phyloP scores from a whole-genome alignment of 2,888 invertebrate genomes.

The Drosophila merina region DNA sequence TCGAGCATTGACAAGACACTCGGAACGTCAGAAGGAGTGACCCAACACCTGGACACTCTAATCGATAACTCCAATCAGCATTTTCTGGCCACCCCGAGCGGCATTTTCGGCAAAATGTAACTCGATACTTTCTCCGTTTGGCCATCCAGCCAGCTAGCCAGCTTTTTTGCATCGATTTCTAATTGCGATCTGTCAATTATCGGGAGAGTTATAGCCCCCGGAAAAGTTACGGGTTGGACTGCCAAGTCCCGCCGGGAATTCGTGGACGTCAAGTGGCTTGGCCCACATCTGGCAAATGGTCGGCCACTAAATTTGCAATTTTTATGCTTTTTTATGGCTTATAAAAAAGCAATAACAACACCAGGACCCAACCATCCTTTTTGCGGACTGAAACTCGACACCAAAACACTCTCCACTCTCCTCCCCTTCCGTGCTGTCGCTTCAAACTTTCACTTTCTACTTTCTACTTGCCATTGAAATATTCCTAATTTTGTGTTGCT shows the following conservation, averaged over 20 bases:
- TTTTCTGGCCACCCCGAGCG: background rate
- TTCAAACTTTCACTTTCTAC: background rate
- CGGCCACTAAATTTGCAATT: constrained; percentile 65
- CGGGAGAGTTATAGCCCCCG: constrained; percentile 55
- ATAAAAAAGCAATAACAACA: constrained; percentile 76
- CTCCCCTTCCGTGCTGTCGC: background rate
- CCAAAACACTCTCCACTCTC: background rate
- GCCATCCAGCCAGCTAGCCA: constrained; percentile 20
- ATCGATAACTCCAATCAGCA: background rate
- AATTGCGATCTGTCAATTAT: constrained; percentile 78
- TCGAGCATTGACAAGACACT: background rate
- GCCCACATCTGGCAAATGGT: constrained; percentile 69
- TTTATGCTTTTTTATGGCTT: constrained; percentile 67
- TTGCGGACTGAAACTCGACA: constrained; percentile 19
- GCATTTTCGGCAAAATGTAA: constrained; percentile 44
- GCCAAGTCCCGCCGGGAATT: constrained; percentile 56
- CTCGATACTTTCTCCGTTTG: constrained; percentile 58
- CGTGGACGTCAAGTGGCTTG: constrained; percentile 54
- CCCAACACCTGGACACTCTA: constrained; percentile 9
- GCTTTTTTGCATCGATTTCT: constrained; percentile 67
- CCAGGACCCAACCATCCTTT: constrained; percentile 8
- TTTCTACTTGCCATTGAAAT: background rate
- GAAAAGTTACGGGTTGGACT: constrained; percentile 23
- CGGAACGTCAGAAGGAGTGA: background rate
- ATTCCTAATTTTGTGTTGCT: background rate